phyloP scores from a whole-genome alignment of 2,888 invertebrate genomes.

The Parnassius glacialis region DNA sequence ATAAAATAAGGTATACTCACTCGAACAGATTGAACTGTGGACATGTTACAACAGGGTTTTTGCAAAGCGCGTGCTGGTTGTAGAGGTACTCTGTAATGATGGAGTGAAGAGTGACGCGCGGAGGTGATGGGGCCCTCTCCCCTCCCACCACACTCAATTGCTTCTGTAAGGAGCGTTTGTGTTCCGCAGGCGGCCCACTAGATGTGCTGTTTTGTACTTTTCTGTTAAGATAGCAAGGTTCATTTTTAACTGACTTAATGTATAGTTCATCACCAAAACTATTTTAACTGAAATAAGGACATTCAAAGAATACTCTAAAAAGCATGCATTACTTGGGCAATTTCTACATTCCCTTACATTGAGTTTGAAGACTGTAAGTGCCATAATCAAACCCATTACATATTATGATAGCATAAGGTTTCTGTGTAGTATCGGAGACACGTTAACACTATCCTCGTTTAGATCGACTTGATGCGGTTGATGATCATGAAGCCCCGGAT shows the following conservation, averaged over 20 bases:
- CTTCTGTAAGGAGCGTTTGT: slow-evolving; percentile 79
- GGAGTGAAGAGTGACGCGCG: slow-evolving; percentile 88
- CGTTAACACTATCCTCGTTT: too few species aligned
- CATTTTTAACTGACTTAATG: neutral
- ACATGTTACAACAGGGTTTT: slow-evolving; percentile 98
- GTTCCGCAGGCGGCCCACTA: slow-evolving; percentile 36
- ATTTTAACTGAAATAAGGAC: too few species aligned
- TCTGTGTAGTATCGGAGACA: too few species aligned
- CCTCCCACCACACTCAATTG: slow-evolving; percentile 53
- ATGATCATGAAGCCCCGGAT: too few species aligned
- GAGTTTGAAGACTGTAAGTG: too few species aligned
- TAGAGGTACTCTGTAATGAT: slow-evolving; percentile 98
- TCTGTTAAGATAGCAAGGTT: slow-evolving; percentile 35
- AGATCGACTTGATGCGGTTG: too few species aligned
- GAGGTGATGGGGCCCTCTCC: slow-evolving; percentile 60
- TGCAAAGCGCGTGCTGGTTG: slow-evolving; percentile 98
- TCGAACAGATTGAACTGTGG: slow-evolving; percentile 96
- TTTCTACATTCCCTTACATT: too few species aligned
- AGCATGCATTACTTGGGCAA: too few species aligned
- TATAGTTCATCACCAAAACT: too few species aligned
- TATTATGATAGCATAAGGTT: too few species aligned
- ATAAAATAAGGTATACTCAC: slow-evolving; percentile 73
- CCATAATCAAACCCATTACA: too few species aligned
- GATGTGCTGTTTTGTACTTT: slow-evolving; percentile 49
- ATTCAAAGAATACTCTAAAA: too few species aligned